Conservation (phyloP, 1,140 invertebrate genomes). For the Brachionus angularis region DNA sequence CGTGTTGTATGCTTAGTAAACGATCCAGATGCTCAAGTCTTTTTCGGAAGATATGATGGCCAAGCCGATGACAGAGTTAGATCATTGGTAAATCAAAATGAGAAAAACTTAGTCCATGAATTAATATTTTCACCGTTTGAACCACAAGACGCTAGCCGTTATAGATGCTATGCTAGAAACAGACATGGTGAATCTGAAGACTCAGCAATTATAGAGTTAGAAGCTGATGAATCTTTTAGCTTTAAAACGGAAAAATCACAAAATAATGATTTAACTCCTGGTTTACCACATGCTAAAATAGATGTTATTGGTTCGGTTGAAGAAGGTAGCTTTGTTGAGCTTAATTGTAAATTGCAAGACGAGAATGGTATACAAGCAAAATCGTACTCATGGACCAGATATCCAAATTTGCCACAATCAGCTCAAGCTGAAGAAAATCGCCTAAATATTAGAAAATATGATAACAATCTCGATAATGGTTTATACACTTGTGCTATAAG, state of each 20-base stretch:
- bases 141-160: neutral
- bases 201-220: neutral
- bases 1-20: constrained; percentile 7
- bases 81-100: too few species aligned
- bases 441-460: constrained; percentile 8
- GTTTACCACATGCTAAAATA: neutral
- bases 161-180: constrained; percentile 22
- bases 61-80: neutral
- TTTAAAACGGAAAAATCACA: constrained; percentile 18
- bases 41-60: neutral
- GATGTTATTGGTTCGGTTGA: neutral
- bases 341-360: constrained; percentile 16
- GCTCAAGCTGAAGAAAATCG: constrained; percentile 36
- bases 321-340: constrained; percentile 15
- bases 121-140: constrained; percentile 7
- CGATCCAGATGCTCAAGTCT: constrained; percentile 9
- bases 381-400: constrained; percentile 14
- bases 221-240: constrained; percentile 4
- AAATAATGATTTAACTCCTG: neutral
- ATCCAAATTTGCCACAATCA: constrained; percentile 19
- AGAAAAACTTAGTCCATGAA: constrained; percentile 3
- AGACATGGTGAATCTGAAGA: constrained; percentile 21
- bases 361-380: constrained; percentile 12
- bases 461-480: constrained; percentile 25
- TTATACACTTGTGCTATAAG: constrained; percentile 31